Evolutionary conservation across 1,140 invertebrate species (phyloP).

Genomic region (Dysdera silvatica): DNA sequence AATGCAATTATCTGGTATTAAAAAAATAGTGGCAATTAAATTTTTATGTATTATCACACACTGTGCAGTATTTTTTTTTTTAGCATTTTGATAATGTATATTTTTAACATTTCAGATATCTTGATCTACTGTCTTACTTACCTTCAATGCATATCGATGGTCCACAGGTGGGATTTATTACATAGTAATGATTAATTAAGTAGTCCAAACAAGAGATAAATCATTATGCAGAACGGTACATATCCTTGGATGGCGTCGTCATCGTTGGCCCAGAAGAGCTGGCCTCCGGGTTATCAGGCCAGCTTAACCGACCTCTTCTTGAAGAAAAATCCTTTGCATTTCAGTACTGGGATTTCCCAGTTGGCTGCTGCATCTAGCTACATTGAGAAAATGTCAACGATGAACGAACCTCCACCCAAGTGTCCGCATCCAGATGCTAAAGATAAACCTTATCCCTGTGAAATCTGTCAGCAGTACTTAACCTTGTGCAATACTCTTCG

Average conservation of each 20-base stretch:
- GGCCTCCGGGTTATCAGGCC: slow-evolving; percentile 33
- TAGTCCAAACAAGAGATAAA: no score
- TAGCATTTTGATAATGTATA: no score
- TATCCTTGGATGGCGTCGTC: slow-evolving; percentile 32
- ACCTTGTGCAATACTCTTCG: slow-evolving; percentile 14
- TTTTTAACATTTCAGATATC: no score
- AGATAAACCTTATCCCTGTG: slow-evolving; percentile 33
- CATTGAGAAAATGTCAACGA: slow-evolving; percentile 32
- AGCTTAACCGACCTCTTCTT: slow-evolving; percentile 33
- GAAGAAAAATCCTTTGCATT: slow-evolving; percentile 32
- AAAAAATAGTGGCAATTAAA: no score
- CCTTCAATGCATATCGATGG: no score
- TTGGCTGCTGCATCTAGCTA: slow-evolving; percentile 34
- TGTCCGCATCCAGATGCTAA: slow-evolving; percentile 33
- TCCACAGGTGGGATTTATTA: no score
- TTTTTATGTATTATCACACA: no score
- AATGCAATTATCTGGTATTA: no score
- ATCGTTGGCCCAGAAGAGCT: slow-evolving; percentile 27
- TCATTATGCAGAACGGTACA: slow-evolving; percentile 34
- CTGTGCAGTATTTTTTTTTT: no score
- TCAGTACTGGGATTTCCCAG: slow-evolving; percentile 31
- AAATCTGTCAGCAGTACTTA: slow-evolving; percentile 33
- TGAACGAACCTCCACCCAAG: slow-evolving; percentile 27
- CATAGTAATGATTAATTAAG: no score
- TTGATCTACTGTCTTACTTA: no score